Percentiles rank a stretch among this genome's conserved stretches.
phyloP scores from a whole-genome alignment of 2,888 invertebrate genomes.

The Eupithecia subumbrata region DNA sequence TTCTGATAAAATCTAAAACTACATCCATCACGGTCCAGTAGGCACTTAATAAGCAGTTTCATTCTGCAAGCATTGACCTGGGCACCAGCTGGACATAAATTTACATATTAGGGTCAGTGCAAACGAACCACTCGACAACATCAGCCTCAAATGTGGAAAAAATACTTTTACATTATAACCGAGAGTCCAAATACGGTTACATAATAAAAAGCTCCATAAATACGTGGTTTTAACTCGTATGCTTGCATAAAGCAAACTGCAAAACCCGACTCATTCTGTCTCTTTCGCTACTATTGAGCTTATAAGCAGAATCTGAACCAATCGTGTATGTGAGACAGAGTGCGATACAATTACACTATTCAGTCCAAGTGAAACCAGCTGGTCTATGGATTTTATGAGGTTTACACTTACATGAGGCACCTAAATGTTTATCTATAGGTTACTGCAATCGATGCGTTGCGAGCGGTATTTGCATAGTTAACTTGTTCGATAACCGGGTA shows the following conservation, averaged over 20 bases:
- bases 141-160: background rate
- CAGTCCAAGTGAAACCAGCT: background rate
- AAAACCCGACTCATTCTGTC: background rate
- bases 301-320: background rate
- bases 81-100: background rate
- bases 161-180: background rate
- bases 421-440: slow-evolving; percentile 4
- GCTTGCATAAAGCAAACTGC: background rate
- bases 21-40: background rate
- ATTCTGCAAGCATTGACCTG: background rate
- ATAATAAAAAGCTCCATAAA: background rate
- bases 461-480: slow-evolving; percentile 48
- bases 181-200: background rate
- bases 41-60: background rate
- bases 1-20: background rate
- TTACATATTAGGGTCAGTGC: background rate
- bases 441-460: slow-evolving; percentile 41
- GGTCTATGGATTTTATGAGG: background rate
- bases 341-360: background rate
- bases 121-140: background rate
- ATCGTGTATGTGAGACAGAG: background rate
- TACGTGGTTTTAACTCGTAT: background rate
- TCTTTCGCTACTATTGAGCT: background rate
- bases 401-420: background rate
- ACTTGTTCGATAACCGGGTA: slow-evolving; percentile 29